A percentile compares a stretch with the other conserved stretches of the same genome.
Conservation (phyloP, 92 coral and sea anemone genomes). For the Umimayanthus chanpuru region DNA sequence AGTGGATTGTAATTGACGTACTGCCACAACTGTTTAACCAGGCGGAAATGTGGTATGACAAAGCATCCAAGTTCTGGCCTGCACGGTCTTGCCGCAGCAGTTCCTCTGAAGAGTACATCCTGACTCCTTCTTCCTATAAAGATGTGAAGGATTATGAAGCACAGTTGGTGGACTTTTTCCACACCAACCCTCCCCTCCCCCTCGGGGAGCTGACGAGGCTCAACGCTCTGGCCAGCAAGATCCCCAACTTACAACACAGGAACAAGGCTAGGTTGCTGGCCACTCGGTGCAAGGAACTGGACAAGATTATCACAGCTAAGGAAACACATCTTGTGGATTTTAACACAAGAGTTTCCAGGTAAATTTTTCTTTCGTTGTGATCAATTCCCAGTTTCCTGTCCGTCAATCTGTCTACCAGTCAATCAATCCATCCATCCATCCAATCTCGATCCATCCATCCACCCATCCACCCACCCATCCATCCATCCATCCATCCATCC, state of each 20-base stretch:
- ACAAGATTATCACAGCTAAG: slow-evolving; percentile 72
- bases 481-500: neutral
- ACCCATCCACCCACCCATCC: no score
- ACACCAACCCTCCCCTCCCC: slow-evolving; percentile 82
- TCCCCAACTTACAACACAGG: slow-evolving; percentile 66
- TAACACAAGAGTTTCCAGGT: slow-evolving; percentile 32
- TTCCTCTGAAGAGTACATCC: slow-evolving; percentile 33
- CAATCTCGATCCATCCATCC: no score
- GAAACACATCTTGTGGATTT: slow-evolving; percentile 61
- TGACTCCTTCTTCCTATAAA: slow-evolving; percentile 55
- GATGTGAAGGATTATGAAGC: slow-evolving; percentile 58
- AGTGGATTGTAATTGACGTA: neutral
- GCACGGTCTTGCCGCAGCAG: slow-evolving; percentile 39
- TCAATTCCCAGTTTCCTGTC: neutral
- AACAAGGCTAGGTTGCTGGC: slow-evolving; percentile 72
- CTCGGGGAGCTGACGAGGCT: slow-evolving; percentile 70
- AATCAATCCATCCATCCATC: neutral
- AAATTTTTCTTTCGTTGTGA: neutral
- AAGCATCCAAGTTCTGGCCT: slow-evolving; percentile 79
- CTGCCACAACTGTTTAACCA: slow-evolving; percentile 20
- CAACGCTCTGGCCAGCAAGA: slow-evolving; percentile 61
- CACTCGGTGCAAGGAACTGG: slow-evolving; percentile 84
- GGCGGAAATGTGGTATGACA: slow-evolving; percentile 89
- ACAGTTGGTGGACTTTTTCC: slow-evolving; percentile 64
- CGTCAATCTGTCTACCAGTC: neutral